Evolutionary conservation across 2,797 vertebrate species (phyloP), one percentile per base, ranked within the genome.

Genomic region (Podarcis lilfordi): DNA sequence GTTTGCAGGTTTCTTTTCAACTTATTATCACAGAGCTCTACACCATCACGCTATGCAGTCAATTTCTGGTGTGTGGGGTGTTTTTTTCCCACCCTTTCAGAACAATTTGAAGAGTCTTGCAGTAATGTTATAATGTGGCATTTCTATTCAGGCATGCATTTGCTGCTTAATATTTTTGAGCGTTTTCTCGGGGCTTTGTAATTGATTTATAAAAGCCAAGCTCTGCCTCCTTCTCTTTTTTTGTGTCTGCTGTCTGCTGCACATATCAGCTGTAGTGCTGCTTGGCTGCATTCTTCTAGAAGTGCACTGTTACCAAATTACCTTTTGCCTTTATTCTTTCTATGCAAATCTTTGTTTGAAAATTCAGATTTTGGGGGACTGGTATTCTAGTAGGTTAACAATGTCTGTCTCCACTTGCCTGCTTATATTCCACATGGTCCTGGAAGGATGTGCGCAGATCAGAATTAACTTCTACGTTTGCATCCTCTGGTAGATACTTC

Each of bases 1-100:
- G 83, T 94, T 92, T 94, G 87, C 94, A 91, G 93, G 92, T 94
- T 94, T 90, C 92, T 94, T 88, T 89, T 90, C 88, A 93, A 94
- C 83, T 90, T 93, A 94, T 91, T 92, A 90, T 88, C 81, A 61
- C 89, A 88, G 91, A 92, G 86, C 88, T 92, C 90, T 75, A n/a
- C 3, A 7, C 89, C 80, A 37, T 91, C 81, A 87, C 29, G 71
- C 93, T 91, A 84, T 86, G 75, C 82, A 91, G 92, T 86, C 91
- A 89, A 85, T 93, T 89, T 75, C 43, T 85, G 25, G 66, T 85
- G 15, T 85, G 75, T n/a, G 55, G 55, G n/a, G 68, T 93, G 64
- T 76, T 43, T 90, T 79, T 88, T 88, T 83, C 55, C 35, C 80
- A 55, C 87, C 69, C 71, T 80, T 89, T 71, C 15, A 89, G 84